Evolutionary conservation across 2,113 vertebrate genomes (phyloP).

Genomic region (Sphaerodactylus townsendi): DNA sequence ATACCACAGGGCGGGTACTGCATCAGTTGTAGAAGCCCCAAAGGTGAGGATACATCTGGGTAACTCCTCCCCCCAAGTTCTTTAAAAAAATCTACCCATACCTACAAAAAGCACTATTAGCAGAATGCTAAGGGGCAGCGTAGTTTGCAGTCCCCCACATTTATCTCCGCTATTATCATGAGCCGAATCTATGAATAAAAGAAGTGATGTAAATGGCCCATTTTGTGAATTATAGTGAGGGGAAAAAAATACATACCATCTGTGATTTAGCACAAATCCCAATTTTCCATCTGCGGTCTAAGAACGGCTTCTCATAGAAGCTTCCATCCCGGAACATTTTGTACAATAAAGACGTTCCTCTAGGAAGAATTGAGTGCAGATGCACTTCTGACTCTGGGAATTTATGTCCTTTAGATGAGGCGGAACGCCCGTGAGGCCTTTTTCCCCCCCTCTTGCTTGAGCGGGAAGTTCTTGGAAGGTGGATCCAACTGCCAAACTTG

Average conservation of each 20-base stretch:
- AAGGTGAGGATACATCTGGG: too few relatives aligned
- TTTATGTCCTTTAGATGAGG: conserved; percentile 45
- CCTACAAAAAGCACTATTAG: conserved; percentile 54
- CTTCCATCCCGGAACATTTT: conserved; percentile 44
- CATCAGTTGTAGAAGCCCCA: too few relatives aligned
- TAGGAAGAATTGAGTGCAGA: conserved; percentile 52
- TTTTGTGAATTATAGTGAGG: conserved; percentile 72
- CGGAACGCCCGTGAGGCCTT: conserved; percentile 21
- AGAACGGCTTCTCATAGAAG: conserved; percentile 43
- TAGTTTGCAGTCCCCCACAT: conserved; percentile 37
- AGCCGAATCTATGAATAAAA: conserved; percentile 73
- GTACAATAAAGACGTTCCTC: conserved; percentile 59
- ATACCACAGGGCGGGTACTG: too few relatives aligned
- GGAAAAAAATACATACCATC: conserved; percentile 73
- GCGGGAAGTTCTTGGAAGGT: conserved; percentile 14
- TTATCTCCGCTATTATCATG: conserved; percentile 65
- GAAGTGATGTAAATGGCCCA: conserved; percentile 51
- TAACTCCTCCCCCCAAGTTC: too few relatives aligned
- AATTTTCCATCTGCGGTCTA: conserved; percentile 73
- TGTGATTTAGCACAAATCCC: conserved; percentile 75
- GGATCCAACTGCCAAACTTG: conserved; percentile 27
- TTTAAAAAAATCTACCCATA: too few relatives aligned
- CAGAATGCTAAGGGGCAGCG: conserved; percentile 53
- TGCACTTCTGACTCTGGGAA: conserved; percentile 46
- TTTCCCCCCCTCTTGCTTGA: conserved; percentile 44